These are phyloP conservation scores for Saxicola maurus DNA, from an alignment of 2,797 vertebrate genomes.

Conservation along the genomic window DNA sequence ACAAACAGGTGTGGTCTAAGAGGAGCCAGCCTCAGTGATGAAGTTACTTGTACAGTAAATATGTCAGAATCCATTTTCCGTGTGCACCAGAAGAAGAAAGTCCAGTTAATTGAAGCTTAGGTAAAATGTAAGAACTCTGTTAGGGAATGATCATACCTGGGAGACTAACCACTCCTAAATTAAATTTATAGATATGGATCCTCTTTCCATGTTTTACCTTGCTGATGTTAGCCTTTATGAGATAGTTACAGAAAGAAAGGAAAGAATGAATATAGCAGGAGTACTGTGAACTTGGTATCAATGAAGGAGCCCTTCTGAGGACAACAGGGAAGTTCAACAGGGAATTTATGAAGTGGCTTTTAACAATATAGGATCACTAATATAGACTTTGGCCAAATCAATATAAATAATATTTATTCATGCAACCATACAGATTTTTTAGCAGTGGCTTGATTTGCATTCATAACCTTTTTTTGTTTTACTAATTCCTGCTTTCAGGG, in stretches of 20 bases:
- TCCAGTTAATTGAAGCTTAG: neutral
- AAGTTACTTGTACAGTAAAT: neutral
- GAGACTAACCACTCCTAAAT: neutral
- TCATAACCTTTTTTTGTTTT: neutral
- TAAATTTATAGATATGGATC: neutral
- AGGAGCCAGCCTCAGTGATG: neutral
- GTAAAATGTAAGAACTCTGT: neutral
- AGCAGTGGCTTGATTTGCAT: neutral
- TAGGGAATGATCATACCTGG: neutral
- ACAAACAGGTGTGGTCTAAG: neutral
- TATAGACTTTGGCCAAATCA: neutral
- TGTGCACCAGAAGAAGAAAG: neutral
- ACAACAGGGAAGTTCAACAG: neutral
- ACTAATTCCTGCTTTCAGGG: neutral
- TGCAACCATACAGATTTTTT: neutral
- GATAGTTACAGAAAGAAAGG: neutral
- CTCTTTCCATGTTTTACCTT: neutral
- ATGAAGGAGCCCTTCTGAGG: neutral
- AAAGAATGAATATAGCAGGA: neutral
- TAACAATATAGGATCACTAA: neutral
- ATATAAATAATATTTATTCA: neutral
- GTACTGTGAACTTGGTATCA: neutral
- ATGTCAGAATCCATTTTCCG: neutral
- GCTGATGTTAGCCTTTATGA: neutral
- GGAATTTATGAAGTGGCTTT: neutral